Evolutionary conservation across 2,888 invertebrate species (phyloP), one percentile per base, ranked within the genome.

Genomic region (Oegoconia quadripuncta): DNA sequence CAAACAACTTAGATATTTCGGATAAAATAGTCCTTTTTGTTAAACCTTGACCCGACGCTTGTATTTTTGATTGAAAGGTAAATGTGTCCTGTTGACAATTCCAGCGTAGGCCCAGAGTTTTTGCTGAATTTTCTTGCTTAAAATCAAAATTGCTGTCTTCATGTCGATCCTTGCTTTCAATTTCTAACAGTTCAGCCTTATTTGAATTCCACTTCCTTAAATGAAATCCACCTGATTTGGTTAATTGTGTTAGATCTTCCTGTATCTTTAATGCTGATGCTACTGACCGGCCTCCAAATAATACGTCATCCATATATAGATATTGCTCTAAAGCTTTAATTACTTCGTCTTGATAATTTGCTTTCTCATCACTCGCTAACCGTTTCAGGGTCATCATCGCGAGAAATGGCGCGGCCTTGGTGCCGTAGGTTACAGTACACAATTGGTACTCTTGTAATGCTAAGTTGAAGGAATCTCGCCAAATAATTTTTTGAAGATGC

Each of bases 191-290:
- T 15, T 17, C 12, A 15, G 27, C 17, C 12, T 20, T 23, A 17
- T 46, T 42, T 6, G 37, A 39, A 1, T 37, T 11, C 42, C 40
- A 46, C 17, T 46, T 46, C 6, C 45, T 27, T 5, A 46, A 14
- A 15, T 41, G 40, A 11, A 45, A 42, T 9, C 41, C 34, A 0
- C 28, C 45, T 3, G 9, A 14, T 30, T 27, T 9, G 32, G 5
- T 8, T 33, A 42, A 20, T 0, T 31, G 20, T 9, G 42, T 46
- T 9, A 47, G 13, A 13, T 47, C 39, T n/a, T 9, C 4, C 22
- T 41, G 23, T 6, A 47, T 3, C 25, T 34, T 8, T 12, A 20
- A 20, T 17, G 41, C 47, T 26, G 13, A 8, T 33, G 14, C 17
- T 4, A 31, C 23, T 8, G 8, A 22, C 18, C 36, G 34, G 9